These are phyloP conservation scores for Diachasma alloeum DNA, from an alignment of 1,140 invertebrate species.

Conservation along the genomic window DNA sequence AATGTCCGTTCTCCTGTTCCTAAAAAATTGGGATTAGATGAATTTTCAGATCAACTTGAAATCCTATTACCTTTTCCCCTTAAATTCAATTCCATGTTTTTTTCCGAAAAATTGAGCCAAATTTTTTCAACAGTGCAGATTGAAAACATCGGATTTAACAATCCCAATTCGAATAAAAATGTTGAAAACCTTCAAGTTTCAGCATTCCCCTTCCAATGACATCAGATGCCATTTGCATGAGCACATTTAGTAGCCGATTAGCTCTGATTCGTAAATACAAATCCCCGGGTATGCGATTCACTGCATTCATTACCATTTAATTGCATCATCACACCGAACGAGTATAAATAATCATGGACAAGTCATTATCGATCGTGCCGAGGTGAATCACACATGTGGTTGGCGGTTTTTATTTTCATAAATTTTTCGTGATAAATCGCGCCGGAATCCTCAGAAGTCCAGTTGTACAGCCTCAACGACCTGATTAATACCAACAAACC, in stretches of 20 bases:
- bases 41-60: too few relatives aligned
- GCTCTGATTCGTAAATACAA: not conserved
- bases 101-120: too few relatives aligned
- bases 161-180: too few relatives aligned
- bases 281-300: not conserved
- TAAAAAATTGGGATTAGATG: too few relatives aligned
- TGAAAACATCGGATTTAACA: not conserved
- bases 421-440: not conserved
- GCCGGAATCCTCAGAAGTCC: slow-evolving; percentile 25
- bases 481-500: slow-evolving; percentile 22
- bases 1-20: too few relatives aligned
- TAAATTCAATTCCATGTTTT: too few relatives aligned
- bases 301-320: slow-evolving; percentile 20
- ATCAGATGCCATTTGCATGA: not conserved
- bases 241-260: not conserved
- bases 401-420: slow-evolving; percentile 9
- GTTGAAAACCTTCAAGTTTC: too few relatives aligned
- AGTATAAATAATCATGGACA: slow-evolving; percentile 26
- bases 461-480: slow-evolving; percentile 8
- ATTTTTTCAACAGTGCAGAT: too few relatives aligned
- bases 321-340: slow-evolving; percentile 9
- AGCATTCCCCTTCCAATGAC: not conserved
- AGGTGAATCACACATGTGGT: slow-evolving; percentile 24
- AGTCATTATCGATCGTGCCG: slow-evolving; percentile 23
- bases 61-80: too few relatives aligned